Base-by-base conservation (phyloP, 2,888 invertebrate genomes). In the Cecidostiba fungosa region DNA sequence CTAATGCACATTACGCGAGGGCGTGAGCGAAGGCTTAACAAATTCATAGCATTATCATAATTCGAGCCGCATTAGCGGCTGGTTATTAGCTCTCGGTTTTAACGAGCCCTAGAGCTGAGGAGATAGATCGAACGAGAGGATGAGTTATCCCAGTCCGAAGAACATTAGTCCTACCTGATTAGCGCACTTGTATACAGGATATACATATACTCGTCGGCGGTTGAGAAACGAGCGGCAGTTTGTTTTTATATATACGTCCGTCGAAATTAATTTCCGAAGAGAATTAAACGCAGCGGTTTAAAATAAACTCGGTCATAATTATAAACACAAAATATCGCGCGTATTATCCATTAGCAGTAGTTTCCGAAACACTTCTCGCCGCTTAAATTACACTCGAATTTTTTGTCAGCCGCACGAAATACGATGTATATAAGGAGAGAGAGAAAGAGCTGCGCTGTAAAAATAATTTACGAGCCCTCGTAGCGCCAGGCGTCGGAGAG, bases 381-480 rank as follows among this genome's bases (percentile, higher is more conserved):
- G 32, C 32, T 32, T 32, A 32, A 32, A 32, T 32, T 32, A 32
- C 32, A 32, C 39, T 39, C 39, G 39, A 50, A 19, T 50, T 50
- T 50, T 50, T 50, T 6, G 50, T 50, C 16, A 0, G 3, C 0
- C 39, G 32, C n/a, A 12, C n/a, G 70, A 72, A 39, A 72, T n/a
- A 72, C 72, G 43, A 66, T 23, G 72, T 72, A 80, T 66, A 72
- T n/a, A 72, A 54, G 70, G 36, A 26, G 69, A 69, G 23, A n/a
- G 36, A 6, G n/a, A 78, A 47, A 69, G 59, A 29, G 36, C 26
- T 19, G 72, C 23, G 32, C 43, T 72, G 69, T 72, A 70, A 77
- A 77, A 77, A 77, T 77, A 83, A 83, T 83, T 83, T 83, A 83
- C 72, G 83, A 83, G 59, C 83, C 72, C 50, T 72, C 43, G 23